These are phyloP conservation scores for Halictus quadricinctus DNA, from an alignment of 2,888 invertebrate genomes.

Conservation along the genomic window DNA sequence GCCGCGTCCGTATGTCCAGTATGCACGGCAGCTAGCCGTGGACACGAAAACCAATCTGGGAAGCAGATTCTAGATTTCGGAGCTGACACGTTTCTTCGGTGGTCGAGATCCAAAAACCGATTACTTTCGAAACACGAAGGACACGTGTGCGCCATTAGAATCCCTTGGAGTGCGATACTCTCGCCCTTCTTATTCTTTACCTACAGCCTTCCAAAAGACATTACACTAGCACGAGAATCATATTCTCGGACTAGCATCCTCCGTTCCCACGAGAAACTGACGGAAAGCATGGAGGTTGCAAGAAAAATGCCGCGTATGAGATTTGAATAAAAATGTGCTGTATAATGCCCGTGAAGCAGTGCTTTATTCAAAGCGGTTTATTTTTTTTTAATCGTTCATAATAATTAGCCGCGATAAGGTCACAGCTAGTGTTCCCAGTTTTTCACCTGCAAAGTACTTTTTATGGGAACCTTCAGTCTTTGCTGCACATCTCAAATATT, in stretches of 20 bases:
- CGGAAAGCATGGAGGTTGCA: neutral
- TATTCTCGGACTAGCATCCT: neutral
- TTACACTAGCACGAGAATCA: neutral
- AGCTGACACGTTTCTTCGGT: conserved; percentile 33
- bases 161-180: neutral
- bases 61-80: conserved; percentile 43
- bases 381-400: neutral
- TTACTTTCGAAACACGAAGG: conserved; percentile 26
- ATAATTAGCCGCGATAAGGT: too few species aligned
- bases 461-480: too few species aligned
- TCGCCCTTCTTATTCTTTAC: neutral
- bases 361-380: neutral
- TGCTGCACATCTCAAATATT: too few species aligned
- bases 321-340: neutral
- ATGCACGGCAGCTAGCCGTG: neutral
- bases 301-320: neutral
- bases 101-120: conserved; percentile 51
- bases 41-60: conserved; percentile 2
- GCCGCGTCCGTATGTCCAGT: neutral
- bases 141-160: neutral
- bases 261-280: neutral
- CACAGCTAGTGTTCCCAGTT: too few species aligned
- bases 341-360: neutral
- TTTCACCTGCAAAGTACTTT: too few species aligned
- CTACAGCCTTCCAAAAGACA: neutral